Conservation (phyloP, 2,888 invertebrate genomes). For the Oxycera nigricornis region DNA sequence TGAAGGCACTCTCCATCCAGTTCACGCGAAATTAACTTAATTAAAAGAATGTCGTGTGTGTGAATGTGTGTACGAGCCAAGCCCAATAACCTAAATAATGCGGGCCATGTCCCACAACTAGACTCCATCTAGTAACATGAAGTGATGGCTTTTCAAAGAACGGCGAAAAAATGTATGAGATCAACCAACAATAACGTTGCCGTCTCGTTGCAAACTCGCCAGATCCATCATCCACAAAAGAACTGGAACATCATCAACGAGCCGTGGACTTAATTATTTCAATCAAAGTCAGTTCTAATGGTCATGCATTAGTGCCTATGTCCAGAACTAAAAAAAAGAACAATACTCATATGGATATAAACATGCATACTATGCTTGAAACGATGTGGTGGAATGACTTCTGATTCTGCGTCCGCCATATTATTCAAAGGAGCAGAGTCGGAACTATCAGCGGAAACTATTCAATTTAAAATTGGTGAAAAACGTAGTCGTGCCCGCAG, state of each 20-base stretch:
- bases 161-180: too few relatives aligned
- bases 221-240: not conserved
- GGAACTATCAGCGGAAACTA: not conserved
- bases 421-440: not conserved
- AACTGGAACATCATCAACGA: not conserved
- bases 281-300: slow-evolving; percentile 30
- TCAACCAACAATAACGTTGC: not conserved
- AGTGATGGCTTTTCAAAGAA: too few relatives aligned
- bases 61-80: not conserved
- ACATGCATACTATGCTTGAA: not conserved
- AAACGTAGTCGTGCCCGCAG: not conserved
- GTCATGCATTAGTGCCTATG: not conserved
- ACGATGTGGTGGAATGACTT: not conserved
- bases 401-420: not conserved
- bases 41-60: slow-evolving; percentile 3
- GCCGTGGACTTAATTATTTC: slow-evolving; percentile 13
- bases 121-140: not conserved
- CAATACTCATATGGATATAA: not conserved
- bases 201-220: not conserved
- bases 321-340: not conserved
- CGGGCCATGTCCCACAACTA: slow-evolving; percentile 15
- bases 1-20: not conserved
- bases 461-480: not conserved
- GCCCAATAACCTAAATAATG: slow-evolving; percentile 38
- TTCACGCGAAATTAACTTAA: slow-evolving; percentile 36